Evolutionary conservation across 2,797 vertebrate genomes (phyloP).

Genomic region (Onychomys torridus): DNA sequence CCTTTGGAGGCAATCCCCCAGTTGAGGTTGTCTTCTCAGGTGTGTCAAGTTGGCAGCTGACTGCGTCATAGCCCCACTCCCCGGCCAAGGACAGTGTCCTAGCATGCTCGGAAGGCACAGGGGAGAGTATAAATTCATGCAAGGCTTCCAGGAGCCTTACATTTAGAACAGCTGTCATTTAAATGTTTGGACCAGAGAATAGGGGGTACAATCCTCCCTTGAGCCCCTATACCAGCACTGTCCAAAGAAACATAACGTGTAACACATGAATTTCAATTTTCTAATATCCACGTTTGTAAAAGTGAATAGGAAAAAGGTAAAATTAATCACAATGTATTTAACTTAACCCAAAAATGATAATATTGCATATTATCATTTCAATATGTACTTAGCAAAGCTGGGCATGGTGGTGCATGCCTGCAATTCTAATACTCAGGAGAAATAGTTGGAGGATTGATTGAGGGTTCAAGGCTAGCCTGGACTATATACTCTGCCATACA

Average conservation of each 20-base stretch:
- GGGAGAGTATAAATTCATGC: background rate
- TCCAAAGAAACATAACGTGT: background rate
- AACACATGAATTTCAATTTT: background rate
- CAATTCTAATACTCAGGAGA: background rate
- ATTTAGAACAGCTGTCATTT: background rate
- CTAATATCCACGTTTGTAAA: background rate
- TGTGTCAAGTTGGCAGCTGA: background rate
- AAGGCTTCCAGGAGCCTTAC: background rate
- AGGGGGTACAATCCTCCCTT: background rate
- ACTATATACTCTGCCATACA: background rate
- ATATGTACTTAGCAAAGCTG: background rate
- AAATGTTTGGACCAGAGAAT: too few species aligned
- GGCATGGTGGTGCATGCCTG: background rate
- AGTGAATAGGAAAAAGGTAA: background rate
- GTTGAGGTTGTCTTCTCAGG: background rate
- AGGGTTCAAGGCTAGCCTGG: background rate
- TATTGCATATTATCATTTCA: background rate
- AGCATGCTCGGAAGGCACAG: background rate
- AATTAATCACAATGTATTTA: constrained; percentile 38
- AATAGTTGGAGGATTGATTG: background rate
- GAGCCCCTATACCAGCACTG: background rate
- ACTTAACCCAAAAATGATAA: background rate
- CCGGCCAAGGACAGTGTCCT: background rate
- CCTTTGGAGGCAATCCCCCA: background rate
- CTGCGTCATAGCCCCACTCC: background rate